These are phyloP conservation scores for Euproctis similis DNA, from an alignment of 2,888 invertebrate species.

Conservation along the genomic window DNA sequence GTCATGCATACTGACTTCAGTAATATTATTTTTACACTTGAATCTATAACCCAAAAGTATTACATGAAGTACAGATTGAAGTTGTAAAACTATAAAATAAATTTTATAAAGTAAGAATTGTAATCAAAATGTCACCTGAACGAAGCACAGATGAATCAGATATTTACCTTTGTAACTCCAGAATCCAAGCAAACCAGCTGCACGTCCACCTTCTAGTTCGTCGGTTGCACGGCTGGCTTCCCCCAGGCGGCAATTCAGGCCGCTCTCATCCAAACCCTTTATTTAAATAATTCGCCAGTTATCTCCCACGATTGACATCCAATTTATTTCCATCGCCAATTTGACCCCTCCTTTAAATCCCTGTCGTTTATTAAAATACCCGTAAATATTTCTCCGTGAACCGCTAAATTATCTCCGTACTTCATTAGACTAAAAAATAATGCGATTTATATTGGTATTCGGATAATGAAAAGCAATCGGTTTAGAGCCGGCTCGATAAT, in stretches of 20 bases:
- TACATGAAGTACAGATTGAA: too few relatives aligned
- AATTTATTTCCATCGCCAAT: constrained; percentile 1
- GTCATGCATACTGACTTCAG: too few relatives aligned
- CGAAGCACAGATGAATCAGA: too few relatives aligned
- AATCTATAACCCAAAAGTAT: too few relatives aligned
- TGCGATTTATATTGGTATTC: too few relatives aligned
- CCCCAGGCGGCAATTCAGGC: constrained; percentile 3
- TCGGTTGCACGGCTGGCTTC: background rate
- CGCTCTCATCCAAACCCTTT: constrained; percentile 1
- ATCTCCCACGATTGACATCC: constrained; percentile 1
- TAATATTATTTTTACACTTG: too few relatives aligned
- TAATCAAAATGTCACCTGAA: too few relatives aligned
- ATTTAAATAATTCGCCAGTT: constrained; percentile 4
- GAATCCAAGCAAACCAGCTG: too few relatives aligned
- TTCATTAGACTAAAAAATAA: constrained; percentile 22
- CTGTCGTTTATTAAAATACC: constrained; percentile 5
- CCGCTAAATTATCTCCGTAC: constrained; percentile 9
- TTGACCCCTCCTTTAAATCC: constrained; percentile 1
- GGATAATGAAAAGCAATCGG: constrained; percentile 17
- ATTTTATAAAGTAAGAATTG: too few relatives aligned
- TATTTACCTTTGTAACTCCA: too few relatives aligned
- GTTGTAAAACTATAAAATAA: too few relatives aligned
- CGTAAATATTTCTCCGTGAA: constrained; percentile 2
- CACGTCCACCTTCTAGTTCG: too few relatives aligned
- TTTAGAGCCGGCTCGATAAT: constrained; percentile 15